Evolutionary conservation across 2,113 vertebrate genomes (phyloP).

Genomic region (Silurus meridionalis): DNA sequence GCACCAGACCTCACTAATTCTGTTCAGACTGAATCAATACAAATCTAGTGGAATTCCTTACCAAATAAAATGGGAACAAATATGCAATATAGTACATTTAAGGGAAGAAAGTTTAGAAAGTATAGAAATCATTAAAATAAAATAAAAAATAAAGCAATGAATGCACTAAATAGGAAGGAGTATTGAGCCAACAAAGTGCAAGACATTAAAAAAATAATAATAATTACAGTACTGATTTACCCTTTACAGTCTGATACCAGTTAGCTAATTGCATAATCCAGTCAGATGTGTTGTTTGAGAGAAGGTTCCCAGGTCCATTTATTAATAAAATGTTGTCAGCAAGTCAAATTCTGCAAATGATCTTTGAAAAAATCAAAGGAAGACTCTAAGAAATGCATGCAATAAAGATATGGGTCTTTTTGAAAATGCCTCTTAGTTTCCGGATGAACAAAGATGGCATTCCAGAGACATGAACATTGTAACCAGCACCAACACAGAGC

Average conservation of each 20-base stretch:
- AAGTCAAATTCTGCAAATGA: neutral
- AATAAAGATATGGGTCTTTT: neutral
- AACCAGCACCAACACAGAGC: neutral
- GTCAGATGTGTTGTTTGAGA: neutral
- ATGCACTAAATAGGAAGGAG: neutral
- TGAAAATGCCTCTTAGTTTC: neutral
- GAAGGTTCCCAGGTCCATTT: neutral
- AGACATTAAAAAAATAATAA: neutral
- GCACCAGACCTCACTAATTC: neutral
- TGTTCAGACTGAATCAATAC: neutral
- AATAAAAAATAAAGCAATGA: neutral
- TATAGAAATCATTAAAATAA: neutral
- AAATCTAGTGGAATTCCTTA: neutral
- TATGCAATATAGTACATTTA: neutral
- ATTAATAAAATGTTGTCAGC: neutral
- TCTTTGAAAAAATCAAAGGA: neutral
- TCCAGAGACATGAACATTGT: neutral
- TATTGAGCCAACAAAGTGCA: neutral
- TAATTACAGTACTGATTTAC: neutral
- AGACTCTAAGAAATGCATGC: neutral
- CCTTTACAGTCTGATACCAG: neutral
- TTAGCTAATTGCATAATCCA: neutral
- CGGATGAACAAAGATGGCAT: neutral
- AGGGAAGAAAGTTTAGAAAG: neutral
- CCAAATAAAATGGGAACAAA: neutral